These are phyloP conservation scores for Copidosoma aretas DNA, from an alignment of 2,888 invertebrate species.

Conservation along the genomic window DNA sequence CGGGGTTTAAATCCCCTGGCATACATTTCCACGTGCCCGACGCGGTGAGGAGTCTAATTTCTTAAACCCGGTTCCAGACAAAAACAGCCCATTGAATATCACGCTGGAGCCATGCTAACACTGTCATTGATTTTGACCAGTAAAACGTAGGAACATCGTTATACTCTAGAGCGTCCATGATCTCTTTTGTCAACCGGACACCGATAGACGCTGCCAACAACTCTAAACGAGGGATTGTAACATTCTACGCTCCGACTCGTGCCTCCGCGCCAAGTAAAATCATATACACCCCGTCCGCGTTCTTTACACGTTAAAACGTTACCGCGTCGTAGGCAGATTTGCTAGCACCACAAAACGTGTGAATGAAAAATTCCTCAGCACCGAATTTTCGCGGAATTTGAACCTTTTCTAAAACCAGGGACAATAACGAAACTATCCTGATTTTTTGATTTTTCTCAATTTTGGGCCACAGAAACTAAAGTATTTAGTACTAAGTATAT, in stretches of 20 bases:
- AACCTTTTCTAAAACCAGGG: slow-evolving; percentile 1
- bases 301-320: no score
- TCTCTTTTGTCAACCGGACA: slow-evolving; percentile 2
- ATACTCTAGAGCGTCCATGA: neutral
- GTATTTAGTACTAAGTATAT: no score
- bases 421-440: no score
- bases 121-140: slow-evolving; percentile 23
- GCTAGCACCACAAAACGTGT: no score
- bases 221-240: slow-evolving; percentile 15
- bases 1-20: slow-evolving; percentile 50
- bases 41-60: slow-evolving; percentile 25
- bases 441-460: no score
- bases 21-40: slow-evolving; percentile 47
- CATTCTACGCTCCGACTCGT: no score
- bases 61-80: slow-evolving; percentile 43
- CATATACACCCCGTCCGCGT: no score
- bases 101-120: slow-evolving; percentile 7
- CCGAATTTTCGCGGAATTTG: slow-evolving; percentile 8
- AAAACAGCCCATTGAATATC: slow-evolving; percentile 45
- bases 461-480: no score
- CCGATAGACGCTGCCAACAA: slow-evolving; percentile 8
- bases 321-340: no score
- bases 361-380: neutral
- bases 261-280: no score
- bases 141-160: neutral